Evolutionary conservation across 2,797 vertebrate species (phyloP), one percentile per base, ranked within the genome.

Genomic region (Streptopelia turtur): DNA sequence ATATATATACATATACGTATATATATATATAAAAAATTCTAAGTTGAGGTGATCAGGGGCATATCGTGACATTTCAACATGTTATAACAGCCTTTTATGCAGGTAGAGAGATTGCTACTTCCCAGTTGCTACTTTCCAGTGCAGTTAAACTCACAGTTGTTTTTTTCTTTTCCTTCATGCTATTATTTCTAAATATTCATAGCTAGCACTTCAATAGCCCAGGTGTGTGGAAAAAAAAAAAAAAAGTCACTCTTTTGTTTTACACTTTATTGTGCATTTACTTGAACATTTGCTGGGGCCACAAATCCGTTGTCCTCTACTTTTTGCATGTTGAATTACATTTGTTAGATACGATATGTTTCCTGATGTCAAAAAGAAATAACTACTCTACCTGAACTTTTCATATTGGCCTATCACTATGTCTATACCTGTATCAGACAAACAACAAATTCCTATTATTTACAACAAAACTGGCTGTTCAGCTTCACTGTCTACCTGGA

Each of bases 221-320:
- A 50, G 0, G 0, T 37, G 10, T 49, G 5, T 25, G 13, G n/a
- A n/a, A n/a, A n/a, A n/a, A n/a, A 37, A 37, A 37, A 64, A 81
- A 74, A 78, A 39, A 0, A 1, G 59, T 61, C n/a, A 47, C 21
- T 24, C 23, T 55, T 75, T 15, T 13, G 16, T 47, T 83, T 81
- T 85, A 59, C n/a, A 41, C 3, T 71, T 71, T 56, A 43, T 64
- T 1, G 0, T 57, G 14, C 22, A 1, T 72, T 83, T 77, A 53
- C 8, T 50, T 77, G 37, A 83, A 53, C 52, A 22, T 37, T 45
- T 41, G 12, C 30, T 87, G 14, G 11, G 13, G 9, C 5, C n/a
- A 60, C 35, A 82, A 13, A 79, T 35, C 25, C 59, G 13, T 31
- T 41, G 13, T 56, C 20, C 30, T 64, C 23, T 33, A 25, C 5